Evolutionary conservation across 2,113 vertebrate species (phyloP).

Genomic region (Scomber colias): DNA sequence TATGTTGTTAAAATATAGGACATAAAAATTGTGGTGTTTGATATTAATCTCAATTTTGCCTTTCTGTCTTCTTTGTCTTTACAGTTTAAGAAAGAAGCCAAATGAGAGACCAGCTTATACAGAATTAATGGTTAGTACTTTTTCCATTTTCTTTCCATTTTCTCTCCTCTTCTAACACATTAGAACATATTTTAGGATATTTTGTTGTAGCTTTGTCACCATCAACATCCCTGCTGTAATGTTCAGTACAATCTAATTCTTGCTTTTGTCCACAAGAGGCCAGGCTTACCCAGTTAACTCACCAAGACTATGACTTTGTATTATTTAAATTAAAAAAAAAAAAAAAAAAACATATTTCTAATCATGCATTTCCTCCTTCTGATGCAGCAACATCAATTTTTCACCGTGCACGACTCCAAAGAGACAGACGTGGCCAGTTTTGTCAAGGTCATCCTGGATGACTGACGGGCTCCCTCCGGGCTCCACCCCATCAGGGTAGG

Average conservation of each 20-base stretch:
- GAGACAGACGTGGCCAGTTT: conserved; percentile 99
- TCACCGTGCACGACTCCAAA: conserved; percentile 97
- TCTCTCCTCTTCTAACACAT: background rate
- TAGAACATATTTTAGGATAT: background rate
- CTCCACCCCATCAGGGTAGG: conserved; percentile 52
- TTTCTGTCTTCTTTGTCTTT: conserved; percentile 51
- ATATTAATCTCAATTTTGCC: conserved; percentile 25
- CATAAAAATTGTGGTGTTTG: background rate
- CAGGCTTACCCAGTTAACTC: conserved; percentile 45
- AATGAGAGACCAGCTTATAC: conserved; percentile 97
- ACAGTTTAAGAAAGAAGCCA: conserved; percentile 98
- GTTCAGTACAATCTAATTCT: background rate
- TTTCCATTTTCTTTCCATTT: conserved; percentile 30
- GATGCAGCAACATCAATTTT: conserved; percentile 94
- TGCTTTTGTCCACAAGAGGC: conserved; percentile 67
- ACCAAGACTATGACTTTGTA: background rate
- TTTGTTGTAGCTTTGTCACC: background rate
- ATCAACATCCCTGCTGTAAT: background rate
- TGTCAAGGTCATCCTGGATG: conserved; percentile 95
- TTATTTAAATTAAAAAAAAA: background rate
- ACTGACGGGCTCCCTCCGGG: conserved; percentile 84
- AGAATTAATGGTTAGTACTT: conserved; percentile 94
- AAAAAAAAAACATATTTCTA: background rate
- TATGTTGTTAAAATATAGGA: background rate
- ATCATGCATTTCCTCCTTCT: background rate